These are phyloP conservation scores for Bergia puertoricense DNA, from an alignment of 92 coral and sea anemone genomes.

Conservation along the genomic window DNA sequence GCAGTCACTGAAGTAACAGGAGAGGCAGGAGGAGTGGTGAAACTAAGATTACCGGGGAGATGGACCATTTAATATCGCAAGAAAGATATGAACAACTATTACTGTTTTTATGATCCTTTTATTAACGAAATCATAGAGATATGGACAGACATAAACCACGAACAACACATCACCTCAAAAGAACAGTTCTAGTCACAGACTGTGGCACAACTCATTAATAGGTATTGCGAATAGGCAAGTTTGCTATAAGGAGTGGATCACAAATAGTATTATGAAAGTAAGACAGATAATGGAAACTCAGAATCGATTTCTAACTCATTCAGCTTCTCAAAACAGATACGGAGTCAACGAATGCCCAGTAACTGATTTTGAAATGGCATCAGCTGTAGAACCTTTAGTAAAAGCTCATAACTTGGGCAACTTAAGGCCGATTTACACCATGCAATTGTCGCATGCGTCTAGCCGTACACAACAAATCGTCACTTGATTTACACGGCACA, in stretches of 20 bases:
- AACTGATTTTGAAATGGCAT: neutral
- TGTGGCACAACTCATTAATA: slow-evolving; percentile 33
- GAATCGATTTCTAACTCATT: neutral
- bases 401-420: neutral
- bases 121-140: slow-evolving; percentile 5
- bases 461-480: no score
- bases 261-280: slow-evolving; percentile 26
- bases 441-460: no score
- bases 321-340: neutral
- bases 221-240: neutral
- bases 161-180: slow-evolving; percentile 29
- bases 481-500: no score
- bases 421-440: no score
- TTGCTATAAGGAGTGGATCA: slow-evolving; percentile 15
- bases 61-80: slow-evolving; percentile 6
- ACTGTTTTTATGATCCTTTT: neutral
- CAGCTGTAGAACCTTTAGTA: slow-evolving; percentile 1
- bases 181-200: slow-evolving; percentile 24
- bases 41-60: neutral
- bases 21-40: neutral
- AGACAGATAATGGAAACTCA: slow-evolving; percentile 9
- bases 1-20: slow-evolving; percentile 28
- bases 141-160: slow-evolving; percentile 29
- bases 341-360: neutral
- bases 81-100: neutral